Percentiles rank a stretch among this genome's conserved stretches.
Conservation (phyloP, 1,140 invertebrate species). For the Gonatopus flavifemur region DNA sequence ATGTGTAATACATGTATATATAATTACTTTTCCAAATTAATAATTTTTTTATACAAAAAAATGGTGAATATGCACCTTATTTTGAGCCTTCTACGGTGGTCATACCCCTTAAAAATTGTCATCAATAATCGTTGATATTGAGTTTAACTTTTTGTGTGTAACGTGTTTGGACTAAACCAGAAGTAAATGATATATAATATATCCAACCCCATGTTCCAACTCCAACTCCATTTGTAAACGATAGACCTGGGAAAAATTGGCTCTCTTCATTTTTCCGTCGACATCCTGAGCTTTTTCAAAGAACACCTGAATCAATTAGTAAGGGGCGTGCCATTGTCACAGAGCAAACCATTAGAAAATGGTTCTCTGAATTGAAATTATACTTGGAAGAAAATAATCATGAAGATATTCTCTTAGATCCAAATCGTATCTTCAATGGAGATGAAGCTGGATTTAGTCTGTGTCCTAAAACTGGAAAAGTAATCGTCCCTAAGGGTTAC, state of each 20-base stretch:
- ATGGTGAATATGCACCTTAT: too few species aligned
- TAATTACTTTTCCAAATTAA: too few species aligned
- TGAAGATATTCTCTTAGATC: slow-evolving; percentile 32
- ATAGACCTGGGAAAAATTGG: slow-evolving; percentile 45
- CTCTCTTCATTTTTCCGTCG: slow-evolving; percentile 43
- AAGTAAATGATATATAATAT: too few species aligned
- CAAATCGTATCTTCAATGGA: slow-evolving; percentile 38
- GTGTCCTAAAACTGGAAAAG: slow-evolving; percentile 40
- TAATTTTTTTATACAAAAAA: too few species aligned
- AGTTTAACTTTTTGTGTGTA: too few species aligned
- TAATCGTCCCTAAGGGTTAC: slow-evolving; percentile 36
- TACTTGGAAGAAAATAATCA: slow-evolving; percentile 23
- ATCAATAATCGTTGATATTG: too few species aligned
- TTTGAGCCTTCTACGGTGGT: too few species aligned
- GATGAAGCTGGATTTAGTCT: slow-evolving; percentile 42
- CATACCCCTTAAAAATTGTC: too few species aligned
- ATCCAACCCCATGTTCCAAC: too few species aligned
- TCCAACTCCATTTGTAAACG: slow-evolving; percentile 35
- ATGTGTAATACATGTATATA: too few species aligned
- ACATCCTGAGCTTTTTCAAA: slow-evolving; percentile 37
- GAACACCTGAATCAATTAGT: slow-evolving; percentile 38
- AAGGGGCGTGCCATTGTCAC: slow-evolving; percentile 35
- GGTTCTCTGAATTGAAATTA: slow-evolving; percentile 27
- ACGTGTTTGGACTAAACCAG: too few species aligned
- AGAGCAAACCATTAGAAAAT: slow-evolving; percentile 32